Evolutionary conservation across 1,140 invertebrate species (phyloP).

Genomic region (Cotesia chilonis): DNA sequence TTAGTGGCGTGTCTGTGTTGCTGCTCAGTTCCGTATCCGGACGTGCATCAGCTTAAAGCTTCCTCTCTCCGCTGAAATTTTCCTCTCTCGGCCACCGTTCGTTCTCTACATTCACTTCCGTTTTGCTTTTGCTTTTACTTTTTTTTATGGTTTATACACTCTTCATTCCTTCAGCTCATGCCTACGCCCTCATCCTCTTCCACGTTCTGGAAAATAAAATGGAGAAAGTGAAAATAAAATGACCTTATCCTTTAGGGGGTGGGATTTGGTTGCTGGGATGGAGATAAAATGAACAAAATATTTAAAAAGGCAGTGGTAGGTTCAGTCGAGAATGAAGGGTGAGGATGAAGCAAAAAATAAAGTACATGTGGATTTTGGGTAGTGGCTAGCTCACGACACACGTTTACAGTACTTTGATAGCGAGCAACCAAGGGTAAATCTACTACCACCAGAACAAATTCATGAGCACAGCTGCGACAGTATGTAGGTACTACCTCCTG

Average conservation of each 20-base stretch:
- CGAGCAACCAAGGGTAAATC: not conserved
- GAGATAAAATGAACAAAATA: not conserved
- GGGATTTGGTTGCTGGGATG: no score
- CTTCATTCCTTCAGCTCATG: conserved; percentile 16
- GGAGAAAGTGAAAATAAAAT: conserved; percentile 60
- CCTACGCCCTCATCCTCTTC: conserved; percentile 28
- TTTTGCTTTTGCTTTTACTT: conserved; percentile 1
- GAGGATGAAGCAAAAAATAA: no score
- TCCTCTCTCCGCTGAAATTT: not conserved
- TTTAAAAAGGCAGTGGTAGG: conserved; percentile 37
- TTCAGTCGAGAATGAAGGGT: conserved; percentile 42
- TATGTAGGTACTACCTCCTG: conserved; percentile 31
- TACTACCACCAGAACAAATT: conserved; percentile 42
- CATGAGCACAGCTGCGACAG: conserved; percentile 47
- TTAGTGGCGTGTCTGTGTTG: conserved; percentile 53
- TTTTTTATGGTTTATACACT: conserved; percentile 8
- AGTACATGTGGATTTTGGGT: conserved; percentile 30
- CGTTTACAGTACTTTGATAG: conserved; percentile 18
- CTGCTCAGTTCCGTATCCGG: conserved; percentile 43
- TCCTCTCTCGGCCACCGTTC: not conserved
- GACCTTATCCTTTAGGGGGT: conserved; percentile 42
- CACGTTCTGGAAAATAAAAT: conserved; percentile 52
- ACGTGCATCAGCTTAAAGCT: conserved; percentile 43
- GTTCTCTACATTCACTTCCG: not conserved
- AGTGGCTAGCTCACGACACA: conserved; percentile 28